phyloP scores from a whole-genome alignment of 1,140 invertebrate species.

The Cotesia chilonis region DNA sequence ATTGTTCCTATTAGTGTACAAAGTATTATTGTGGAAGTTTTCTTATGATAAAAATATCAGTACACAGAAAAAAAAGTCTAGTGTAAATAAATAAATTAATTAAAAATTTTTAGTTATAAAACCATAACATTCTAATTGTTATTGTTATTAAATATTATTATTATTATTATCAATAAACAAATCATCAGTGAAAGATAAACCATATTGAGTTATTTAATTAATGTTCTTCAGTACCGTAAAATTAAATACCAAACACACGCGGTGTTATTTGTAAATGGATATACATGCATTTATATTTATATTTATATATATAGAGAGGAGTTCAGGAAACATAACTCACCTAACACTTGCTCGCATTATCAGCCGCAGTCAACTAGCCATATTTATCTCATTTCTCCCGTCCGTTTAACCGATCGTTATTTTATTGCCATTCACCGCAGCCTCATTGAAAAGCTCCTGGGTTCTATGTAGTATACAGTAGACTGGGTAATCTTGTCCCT shows the following conservation, averaged over 20 bases:
- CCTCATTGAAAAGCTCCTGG: constrained; percentile 32
- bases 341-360: constrained; percentile 61
- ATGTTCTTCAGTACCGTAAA: constrained; percentile 46
- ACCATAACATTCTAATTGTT: neutral
- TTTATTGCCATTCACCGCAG: constrained; percentile 51
- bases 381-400: constrained; percentile 59
- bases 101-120: no score
- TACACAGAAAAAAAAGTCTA: no score
- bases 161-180: constrained; percentile 35
- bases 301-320: constrained; percentile 8
- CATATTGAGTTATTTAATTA: constrained; percentile 50
- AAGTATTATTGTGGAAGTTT: no score
- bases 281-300: constrained; percentile 45
- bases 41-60: no score
- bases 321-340: constrained; percentile 57
- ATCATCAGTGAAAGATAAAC: constrained; percentile 31
- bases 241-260: constrained; percentile 53
- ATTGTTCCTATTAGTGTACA: no score
- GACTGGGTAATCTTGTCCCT: constrained; percentile 29
- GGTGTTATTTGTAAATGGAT: constrained; percentile 37
- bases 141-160: neutral
- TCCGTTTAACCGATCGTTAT: constrained; percentile 53
- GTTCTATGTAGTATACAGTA: neutral
- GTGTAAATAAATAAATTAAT: no score
- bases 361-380: constrained; percentile 57